Evolutionary conservation across 2,113 vertebrate genomes (phyloP).

Genomic region (Trogon melanurus): DNA sequence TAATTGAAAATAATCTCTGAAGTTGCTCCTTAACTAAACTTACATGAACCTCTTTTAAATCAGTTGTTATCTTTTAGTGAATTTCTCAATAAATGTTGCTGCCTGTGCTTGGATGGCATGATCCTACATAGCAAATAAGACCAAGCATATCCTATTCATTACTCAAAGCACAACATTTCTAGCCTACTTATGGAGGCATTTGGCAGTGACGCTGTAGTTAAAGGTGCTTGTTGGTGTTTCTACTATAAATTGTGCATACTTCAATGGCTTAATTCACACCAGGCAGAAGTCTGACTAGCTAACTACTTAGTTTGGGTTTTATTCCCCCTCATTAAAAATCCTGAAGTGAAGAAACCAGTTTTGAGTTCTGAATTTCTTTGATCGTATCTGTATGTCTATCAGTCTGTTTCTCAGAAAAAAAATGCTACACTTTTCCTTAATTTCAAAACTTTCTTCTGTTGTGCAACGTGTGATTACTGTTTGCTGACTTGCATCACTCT

Average conservation of each 20-base stretch:
- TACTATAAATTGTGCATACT: not conserved
- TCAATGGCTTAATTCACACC: not conserved
- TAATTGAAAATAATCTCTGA: conserved; percentile 84
- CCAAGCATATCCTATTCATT: conserved; percentile 46
- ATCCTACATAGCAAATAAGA: conserved; percentile 55
- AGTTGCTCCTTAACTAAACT: conserved; percentile 76
- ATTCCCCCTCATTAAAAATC: not conserved
- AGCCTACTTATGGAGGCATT: conserved; percentile 33
- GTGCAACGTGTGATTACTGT: not conserved
- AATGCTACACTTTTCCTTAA: not conserved
- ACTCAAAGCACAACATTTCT: conserved; percentile 52
- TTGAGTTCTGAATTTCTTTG: not conserved
- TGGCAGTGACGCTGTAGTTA: conserved; percentile 23
- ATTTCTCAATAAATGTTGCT: conserved; percentile 73
- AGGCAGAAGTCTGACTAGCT: not conserved
- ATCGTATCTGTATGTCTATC: not conserved
- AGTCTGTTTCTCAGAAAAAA: not conserved
- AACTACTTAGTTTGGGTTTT: not conserved
- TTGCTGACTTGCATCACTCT: not conserved
- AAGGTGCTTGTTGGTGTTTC: conserved; percentile 32
- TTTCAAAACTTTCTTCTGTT: conserved; percentile 2
- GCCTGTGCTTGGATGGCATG: conserved; percentile 27
- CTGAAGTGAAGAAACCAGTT: not conserved
- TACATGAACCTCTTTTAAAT: conserved; percentile 74
- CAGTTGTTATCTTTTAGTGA: conserved; percentile 71